Percentiles rank a stretch among this genome's conserved stretches.
These are phyloP conservation scores for Oedothorax gibbosus DNA, from an alignment of 1,140 invertebrate genomes.

Conservation along the genomic window DNA sequence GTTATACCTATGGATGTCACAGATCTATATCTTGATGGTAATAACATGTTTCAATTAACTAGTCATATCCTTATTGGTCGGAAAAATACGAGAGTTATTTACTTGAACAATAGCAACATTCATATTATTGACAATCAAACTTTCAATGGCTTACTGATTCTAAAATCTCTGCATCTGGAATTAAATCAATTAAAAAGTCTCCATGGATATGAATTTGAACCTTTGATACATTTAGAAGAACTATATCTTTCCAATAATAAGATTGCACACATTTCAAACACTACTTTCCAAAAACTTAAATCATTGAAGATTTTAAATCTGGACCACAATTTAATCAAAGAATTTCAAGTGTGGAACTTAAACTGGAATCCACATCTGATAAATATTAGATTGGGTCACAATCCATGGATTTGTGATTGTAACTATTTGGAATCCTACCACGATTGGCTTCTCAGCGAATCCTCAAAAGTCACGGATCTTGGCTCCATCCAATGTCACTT, in stretches of 20 bases:
- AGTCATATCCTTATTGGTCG: constrained; percentile 92
- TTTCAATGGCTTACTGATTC: constrained; percentile 86
- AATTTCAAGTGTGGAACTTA: constrained; percentile 87
- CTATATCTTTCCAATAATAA: constrained; percentile 89
- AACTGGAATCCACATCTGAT: constrained; percentile 78
- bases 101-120: constrained; percentile 86
- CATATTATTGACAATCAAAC: constrained; percentile 90
- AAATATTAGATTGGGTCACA: constrained; percentile 80
- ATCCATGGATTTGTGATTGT: constrained; percentile 90
- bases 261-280: constrained; percentile 82
- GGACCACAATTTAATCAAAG: constrained; percentile 85
- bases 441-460: constrained; percentile 75
- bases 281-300: constrained; percentile 80
- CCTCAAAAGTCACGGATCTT: constrained; percentile 23
- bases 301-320: constrained; percentile 84
- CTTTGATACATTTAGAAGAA: constrained; percentile 82
- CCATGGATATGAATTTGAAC: constrained; percentile 90
- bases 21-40: constrained; percentile 90
- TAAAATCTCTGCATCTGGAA: constrained; percentile 86
- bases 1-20: constrained; percentile 94
- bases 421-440: constrained; percentile 88
- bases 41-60: constrained; percentile 83
- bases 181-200: constrained; percentile 84
- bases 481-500: constrained; percentile 23
- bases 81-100: constrained; percentile 87